phyloP scores from a whole-genome alignment of 2,888 invertebrate genomes.

The Drosophila nr. fundita region DNA sequence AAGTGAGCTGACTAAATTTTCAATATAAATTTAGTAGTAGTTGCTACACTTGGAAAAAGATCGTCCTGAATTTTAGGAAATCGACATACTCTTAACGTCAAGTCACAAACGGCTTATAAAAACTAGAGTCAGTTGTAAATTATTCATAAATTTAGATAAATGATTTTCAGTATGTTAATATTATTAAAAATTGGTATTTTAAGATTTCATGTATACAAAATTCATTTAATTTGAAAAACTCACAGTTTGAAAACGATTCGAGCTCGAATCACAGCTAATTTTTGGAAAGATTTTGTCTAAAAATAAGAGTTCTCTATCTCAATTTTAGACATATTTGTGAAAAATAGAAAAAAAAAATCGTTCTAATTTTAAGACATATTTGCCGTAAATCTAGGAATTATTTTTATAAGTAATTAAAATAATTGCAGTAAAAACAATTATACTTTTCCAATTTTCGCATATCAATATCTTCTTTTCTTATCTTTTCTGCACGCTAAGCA shows the following conservation, averaged over 20 bases:
- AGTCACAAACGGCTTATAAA: neutral
- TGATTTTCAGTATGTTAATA: neutral
- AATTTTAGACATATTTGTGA: neutral
- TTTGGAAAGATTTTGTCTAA: neutral
- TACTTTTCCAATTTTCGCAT: no score
- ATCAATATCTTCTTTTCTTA: neutral
- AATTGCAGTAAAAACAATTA: no score
- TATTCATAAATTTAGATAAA: neutral
- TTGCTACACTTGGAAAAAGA: neutral
- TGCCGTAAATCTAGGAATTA: neutral
- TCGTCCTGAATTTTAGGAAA: no score
- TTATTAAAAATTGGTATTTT: neutral
- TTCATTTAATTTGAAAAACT: neutral
- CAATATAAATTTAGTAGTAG: neutral
- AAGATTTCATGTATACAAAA: neutral
- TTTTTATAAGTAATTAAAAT: neutral
- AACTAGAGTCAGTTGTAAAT: neutral
- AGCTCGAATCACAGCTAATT: neutral
- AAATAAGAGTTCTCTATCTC: neutral
- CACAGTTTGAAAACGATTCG: neutral
- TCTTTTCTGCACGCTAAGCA: neutral
- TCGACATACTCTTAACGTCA: neutral
- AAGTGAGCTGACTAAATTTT: constrained; percentile 1
- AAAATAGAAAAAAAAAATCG: neutral
- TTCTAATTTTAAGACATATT: neutral